Percentiles rank a stretch among this genome's conserved stretches.
Conservation (phyloP, 92 coral and sea anemone species). For the Bergia puertoricense region DNA sequence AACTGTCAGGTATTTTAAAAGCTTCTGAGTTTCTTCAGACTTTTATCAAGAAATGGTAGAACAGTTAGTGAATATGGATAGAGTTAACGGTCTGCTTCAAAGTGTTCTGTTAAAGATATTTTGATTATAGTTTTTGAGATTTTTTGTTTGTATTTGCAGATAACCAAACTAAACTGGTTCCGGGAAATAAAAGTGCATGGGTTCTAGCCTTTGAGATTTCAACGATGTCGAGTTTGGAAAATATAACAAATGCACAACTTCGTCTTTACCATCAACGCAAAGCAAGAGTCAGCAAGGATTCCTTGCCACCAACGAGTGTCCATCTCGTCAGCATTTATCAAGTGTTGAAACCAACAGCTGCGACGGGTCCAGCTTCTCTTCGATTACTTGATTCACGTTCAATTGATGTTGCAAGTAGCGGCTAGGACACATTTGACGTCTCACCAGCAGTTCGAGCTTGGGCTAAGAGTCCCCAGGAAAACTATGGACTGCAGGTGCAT, state of each 20-base stretch:
- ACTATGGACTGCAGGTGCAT: not conserved
- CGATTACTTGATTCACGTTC: not conserved
- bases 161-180: conserved; percentile 44
- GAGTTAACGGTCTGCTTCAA: too few relatives aligned
- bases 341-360: conserved; percentile 43
- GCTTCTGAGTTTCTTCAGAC: too few relatives aligned
- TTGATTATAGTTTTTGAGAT: too few relatives aligned
- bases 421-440: not conserved
- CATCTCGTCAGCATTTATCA: too few relatives aligned
- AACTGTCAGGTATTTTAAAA: not conserved
- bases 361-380: conserved; percentile 50
- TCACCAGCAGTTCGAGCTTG: conserved; percentile 72
- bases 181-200: conserved; percentile 51
- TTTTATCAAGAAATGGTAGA: too few relatives aligned
- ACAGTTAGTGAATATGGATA: too few relatives aligned
- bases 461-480: conserved; percentile 18
- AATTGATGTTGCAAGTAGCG: conserved; percentile 60
- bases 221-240: too few relatives aligned
- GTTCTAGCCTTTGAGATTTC: conserved; percentile 3
- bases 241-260: too few relatives aligned
- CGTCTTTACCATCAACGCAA: too few relatives aligned
- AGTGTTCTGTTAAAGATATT: too few relatives aligned
- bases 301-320: too few relatives aligned
- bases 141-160: not conserved
- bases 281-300: too few relatives aligned